These are phyloP conservation scores for Drosophila pseudoananassae DNA, from an alignment of 1,140 invertebrate species.

Conservation along the genomic window DNA sequence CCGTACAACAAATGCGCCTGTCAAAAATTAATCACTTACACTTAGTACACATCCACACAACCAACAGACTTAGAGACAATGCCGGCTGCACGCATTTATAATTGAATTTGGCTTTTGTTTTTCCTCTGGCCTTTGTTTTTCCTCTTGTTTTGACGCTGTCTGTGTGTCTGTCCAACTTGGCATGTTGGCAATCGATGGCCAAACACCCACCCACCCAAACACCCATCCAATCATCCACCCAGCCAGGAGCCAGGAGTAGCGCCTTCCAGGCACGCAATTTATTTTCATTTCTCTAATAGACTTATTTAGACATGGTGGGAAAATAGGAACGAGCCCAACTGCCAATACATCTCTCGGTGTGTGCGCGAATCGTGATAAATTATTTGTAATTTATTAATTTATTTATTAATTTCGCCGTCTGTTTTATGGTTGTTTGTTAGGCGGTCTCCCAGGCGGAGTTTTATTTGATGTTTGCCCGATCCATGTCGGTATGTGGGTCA, in stretches of 20 bases:
- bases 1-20: constrained; percentile 73
- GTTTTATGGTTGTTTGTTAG: constrained; percentile 30
- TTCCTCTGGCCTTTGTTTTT: constrained; percentile 30
- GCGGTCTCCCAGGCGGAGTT: background rate
- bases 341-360: constrained; percentile 32
- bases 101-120: constrained; percentile 79
- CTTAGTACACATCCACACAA: constrained; percentile 51
- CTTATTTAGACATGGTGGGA: constrained; percentile 64
- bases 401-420: constrained; percentile 64
- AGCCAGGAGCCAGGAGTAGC: constrained; percentile 54
- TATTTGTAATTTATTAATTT: constrained; percentile 79
- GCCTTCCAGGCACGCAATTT: constrained; percentile 77
- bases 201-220: background rate
- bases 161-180: constrained; percentile 59
- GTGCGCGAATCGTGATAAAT: constrained; percentile 59
- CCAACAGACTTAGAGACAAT: constrained; percentile 55
- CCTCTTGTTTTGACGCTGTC: constrained; percentile 60
- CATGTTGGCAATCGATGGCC: constrained; percentile 73
- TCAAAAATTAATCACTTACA: constrained; percentile 83
- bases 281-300: constrained; percentile 82
- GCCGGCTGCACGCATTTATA: constrained; percentile 75
- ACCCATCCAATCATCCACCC: background rate
- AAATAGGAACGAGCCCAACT: background rate
- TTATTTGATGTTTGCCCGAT: constrained; percentile 4
- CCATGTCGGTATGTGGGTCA: background rate